phyloP scores from a whole-genome alignment of 2,113 vertebrate species.

The Plotosus lineatus region DNA sequence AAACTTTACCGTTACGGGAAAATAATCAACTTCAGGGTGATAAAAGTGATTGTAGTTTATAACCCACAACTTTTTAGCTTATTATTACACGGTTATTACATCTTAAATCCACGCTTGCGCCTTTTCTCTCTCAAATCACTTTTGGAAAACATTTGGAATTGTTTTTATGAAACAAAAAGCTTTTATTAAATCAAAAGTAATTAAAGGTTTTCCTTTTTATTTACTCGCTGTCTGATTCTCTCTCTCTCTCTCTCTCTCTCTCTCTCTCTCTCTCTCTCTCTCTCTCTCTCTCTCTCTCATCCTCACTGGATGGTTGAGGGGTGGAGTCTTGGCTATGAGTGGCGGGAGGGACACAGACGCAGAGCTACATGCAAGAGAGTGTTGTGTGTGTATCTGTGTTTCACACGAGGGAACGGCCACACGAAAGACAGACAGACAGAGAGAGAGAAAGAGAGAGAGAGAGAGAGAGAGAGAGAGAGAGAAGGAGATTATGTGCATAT shows the following conservation, averaged over 20 bases:
- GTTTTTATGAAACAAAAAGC: neutral
- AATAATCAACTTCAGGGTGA: neutral
- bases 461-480: conserved; percentile 19
- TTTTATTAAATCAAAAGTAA: too few species aligned
- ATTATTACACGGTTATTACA: neutral
- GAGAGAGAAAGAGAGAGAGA: conserved; percentile 33
- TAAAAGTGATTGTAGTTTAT: too few species aligned
- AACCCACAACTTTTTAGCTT: too few species aligned
- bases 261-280: neutral
- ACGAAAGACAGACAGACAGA: neutral
- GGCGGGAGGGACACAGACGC: conserved; percentile 65
- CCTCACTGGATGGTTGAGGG: conserved; percentile 67
- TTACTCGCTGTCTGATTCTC: neutral
- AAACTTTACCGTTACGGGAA: neutral
- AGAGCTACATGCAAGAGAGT: conserved; percentile 63
- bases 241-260: conserved; percentile 1
- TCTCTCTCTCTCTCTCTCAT: conserved; percentile 53
- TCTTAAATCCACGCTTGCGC: neutral
- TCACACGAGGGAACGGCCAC: conserved; percentile 7
- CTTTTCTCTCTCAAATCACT: neutral
- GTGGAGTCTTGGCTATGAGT: conserved; percentile 66
- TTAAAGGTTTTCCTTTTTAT: too few species aligned
- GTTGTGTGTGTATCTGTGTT: conserved; percentile 29
- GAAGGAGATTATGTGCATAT: conserved; percentile 2
- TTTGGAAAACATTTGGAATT: too few species aligned